Percentiles rank a stretch among this genome's conserved stretches.
Evolutionary conservation across 2,113 vertebrate genomes (phyloP).

Genomic region (Callocephalon fimbriatum): DNA sequence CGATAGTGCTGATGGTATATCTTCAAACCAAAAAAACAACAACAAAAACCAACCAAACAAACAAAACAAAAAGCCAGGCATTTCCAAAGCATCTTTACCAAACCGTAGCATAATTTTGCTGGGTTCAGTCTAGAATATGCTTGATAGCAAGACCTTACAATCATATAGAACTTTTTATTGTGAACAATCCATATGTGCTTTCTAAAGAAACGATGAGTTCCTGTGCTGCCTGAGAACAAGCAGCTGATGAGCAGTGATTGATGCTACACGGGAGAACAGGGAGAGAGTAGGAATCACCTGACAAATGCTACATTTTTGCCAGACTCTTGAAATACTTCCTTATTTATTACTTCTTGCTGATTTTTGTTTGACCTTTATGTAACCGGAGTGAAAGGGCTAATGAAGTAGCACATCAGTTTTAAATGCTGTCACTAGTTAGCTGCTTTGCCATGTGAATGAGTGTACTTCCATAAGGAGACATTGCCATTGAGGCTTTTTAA

Average conservation of each 20-base stretch:
- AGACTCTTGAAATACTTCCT: background rate
- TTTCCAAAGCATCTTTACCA: background rate
- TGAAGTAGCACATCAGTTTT: background rate
- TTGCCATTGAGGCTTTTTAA: background rate
- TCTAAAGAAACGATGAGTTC: background rate
- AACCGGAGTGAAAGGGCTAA: background rate
- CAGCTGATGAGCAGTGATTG: background rate
- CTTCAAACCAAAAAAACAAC: background rate
- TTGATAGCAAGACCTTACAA: background rate
- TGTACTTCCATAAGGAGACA: background rate
- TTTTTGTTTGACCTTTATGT: background rate
- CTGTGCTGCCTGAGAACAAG: background rate
- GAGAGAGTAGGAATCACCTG: background rate
- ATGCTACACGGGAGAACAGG: background rate
- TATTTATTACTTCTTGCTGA: background rate
- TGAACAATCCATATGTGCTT: background rate
- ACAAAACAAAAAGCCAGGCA: background rate
- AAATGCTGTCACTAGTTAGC: background rate
- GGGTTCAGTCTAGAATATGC: background rate
- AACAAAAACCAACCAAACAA: accelerated
- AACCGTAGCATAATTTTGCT: background rate
- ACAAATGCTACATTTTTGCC: background rate
- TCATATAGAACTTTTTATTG: background rate
- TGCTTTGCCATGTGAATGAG: background rate
- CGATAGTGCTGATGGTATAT: background rate